Conservation (phyloP, 1,140 invertebrate genomes). For the Probaryconus sp. region DNA sequence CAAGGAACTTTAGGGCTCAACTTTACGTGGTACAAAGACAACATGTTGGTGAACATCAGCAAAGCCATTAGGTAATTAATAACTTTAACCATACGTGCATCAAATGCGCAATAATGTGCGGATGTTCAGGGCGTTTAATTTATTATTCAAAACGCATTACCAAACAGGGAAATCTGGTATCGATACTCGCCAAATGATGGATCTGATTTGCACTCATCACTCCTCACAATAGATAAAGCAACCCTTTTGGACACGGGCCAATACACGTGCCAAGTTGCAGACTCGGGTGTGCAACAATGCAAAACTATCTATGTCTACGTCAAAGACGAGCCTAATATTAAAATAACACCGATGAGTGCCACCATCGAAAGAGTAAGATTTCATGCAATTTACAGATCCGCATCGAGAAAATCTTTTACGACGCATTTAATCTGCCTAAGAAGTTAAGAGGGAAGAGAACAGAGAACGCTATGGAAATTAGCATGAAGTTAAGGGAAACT, state of each 20-base stretch:
- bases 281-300: constrained; percentile 86
- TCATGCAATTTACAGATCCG: background rate
- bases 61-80: constrained; percentile 83
- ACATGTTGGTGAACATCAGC: constrained; percentile 84
- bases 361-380: constrained; percentile 83
- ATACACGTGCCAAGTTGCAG: constrained; percentile 86
- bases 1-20: constrained; percentile 85
- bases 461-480: too few relatives aligned
- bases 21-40: constrained; percentile 90
- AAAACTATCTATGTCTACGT: constrained; percentile 83
- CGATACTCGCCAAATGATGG: constrained; percentile 80
- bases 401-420: too few relatives aligned
- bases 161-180: constrained; percentile 75
- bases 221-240: constrained; percentile 84
- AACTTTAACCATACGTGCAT: constrained; percentile 36
- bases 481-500: too few relatives aligned
- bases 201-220: constrained; percentile 83
- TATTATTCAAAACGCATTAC: constrained; percentile 19
- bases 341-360: constrained; percentile 84
- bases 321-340: constrained; percentile 82
- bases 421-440: too few relatives aligned
- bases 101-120: constrained; percentile 8
- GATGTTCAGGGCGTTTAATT: background rate
- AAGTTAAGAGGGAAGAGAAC: too few relatives aligned
- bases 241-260: constrained; percentile 83